Evolutionary conservation across 2,888 invertebrate species (phyloP), one percentile per base, ranked within the genome.

Genomic region (Drosophila cracens): DNA sequence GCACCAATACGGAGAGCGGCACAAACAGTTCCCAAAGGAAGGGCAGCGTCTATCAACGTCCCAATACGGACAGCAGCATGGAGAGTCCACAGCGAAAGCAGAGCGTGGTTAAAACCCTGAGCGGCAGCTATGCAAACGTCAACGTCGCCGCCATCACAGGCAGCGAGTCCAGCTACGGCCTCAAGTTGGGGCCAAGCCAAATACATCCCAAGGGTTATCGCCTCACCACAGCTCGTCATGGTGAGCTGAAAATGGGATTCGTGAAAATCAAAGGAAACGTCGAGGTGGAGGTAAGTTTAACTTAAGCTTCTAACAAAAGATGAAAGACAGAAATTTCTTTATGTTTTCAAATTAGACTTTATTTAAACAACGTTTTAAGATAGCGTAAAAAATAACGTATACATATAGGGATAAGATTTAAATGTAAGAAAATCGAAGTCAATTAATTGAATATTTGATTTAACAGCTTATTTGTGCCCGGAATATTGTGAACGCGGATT

Each of bases 231-330:
- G 95, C 95, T 68, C 95, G 95, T 83, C 94, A 95, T 73, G 97
- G 98, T 6, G 97, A 98, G 93, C 95, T 98, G 82, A 97, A 97
- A 92, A 94, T 98, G 92, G 97, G 97, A 71, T 95, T 98, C 87
- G 95, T 97, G 90, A 96, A 98, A 94, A 96, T 97, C 91, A 98
- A 98, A 94, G 98, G 98, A 86, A 97, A 97, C 87, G 95, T 98
- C 72, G 98, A 98, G 93, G 96, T 98, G 31, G 98, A 98, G 94
- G 95, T 95, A 49, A 91, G 87, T 81, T n/a, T 6, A 46, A 21
- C 52, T n/a, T 10, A 34, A 52, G 18, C 31, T 1, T n/a, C 1
- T 2, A 8, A 25, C 4, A 2, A 64, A 38, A 34, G 16, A 36
- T 54, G 27, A 54, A 38, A 54, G 54, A 13, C 5, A 1, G 0